Base-by-base conservation (phyloP, 1,140 invertebrate species). In the Platyura marginata region DNA sequence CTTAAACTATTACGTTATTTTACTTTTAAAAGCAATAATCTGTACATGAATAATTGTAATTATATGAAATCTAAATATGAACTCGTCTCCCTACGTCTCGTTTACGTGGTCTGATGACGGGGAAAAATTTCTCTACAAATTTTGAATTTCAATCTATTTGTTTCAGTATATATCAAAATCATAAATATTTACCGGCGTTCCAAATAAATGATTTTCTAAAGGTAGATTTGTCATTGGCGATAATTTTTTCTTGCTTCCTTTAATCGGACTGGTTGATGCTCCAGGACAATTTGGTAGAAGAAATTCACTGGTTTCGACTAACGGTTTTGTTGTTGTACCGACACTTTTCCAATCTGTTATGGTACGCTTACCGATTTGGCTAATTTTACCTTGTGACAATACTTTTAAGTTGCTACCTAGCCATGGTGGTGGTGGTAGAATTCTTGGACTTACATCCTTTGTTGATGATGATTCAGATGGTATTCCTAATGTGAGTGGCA, bases 271-370 rank as follows among this genome's bases (percentile, higher is more conserved):
- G n/a, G n/a, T n/a, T 5, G 15, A 33, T 32, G 41, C 25, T 10
- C 41, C 41, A 2, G 41, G 25, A 18, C 25, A 42, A 25, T 35
- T 42, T 10, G 41, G 41, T 5, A 42, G 32, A 33, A 42, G 13
- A 8, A 42, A 33, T 8, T 42, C 41, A 42, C 33, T 42, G 11
- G 11, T n/a, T 10, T 34, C 25, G 3, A 9, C 9, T 13, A 13
- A 11, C 9, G n/a, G 16, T 20, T 38, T 38, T 18, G n/a, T 38
- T 5, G 20, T 20, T 3, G 18, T 21, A 13, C 38, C 42, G 22
- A 43, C 42, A 25, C 19, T 23, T 22, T 43, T 43, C 42, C 42
- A 43, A 15, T 43, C 42, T 9, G 42, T 43, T n/a, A 43, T 10
- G 3, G 13, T 21, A n/a, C 21, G 13, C 36, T 37, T 43, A 5